Percentiles rank a stretch among this genome's conserved stretches.
Conservation (phyloP, 2,113 vertebrate species). For the Hymenochirus boettgeri region DNA sequence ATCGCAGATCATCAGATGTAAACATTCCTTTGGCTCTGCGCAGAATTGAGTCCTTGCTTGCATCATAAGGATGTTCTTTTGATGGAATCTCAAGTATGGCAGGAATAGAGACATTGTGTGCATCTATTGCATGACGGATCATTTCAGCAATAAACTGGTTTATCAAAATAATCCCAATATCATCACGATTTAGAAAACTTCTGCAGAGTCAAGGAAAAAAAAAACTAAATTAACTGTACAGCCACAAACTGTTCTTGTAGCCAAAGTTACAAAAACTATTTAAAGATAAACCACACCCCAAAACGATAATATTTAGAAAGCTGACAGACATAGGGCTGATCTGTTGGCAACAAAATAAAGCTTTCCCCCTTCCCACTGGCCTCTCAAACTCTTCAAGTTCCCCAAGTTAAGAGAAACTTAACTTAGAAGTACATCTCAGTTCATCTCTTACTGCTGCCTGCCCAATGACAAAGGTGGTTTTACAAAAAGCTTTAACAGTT, state of each 20-base stretch:
- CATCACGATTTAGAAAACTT: constrained; percentile 81
- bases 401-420: no score
- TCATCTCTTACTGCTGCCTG: no score
- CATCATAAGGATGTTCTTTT: constrained; percentile 92
- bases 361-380: background rate
- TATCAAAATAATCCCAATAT: constrained; percentile 93
- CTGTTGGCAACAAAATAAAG: no score
- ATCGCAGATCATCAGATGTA: constrained; percentile 84
- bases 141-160: constrained; percentile 94
- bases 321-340: no score
- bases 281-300: no score
- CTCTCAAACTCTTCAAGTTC: no score
- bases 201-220: constrained; percentile 50
- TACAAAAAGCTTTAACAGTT: no score
- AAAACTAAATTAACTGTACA: no score
- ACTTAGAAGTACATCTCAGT: no score
- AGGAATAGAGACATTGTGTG: constrained; percentile 80
- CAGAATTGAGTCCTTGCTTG: constrained; percentile 89
- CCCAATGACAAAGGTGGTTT: no score
- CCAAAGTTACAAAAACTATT: background rate
- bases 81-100: constrained; percentile 91
- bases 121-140: constrained; percentile 89
- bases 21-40: constrained; percentile 92
- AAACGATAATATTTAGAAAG: no score
- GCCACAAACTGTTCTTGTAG: no score